Evolutionary conservation across 1,140 invertebrate genomes (phyloP).

Genomic region (Drosophila kurseongensis): DNA sequence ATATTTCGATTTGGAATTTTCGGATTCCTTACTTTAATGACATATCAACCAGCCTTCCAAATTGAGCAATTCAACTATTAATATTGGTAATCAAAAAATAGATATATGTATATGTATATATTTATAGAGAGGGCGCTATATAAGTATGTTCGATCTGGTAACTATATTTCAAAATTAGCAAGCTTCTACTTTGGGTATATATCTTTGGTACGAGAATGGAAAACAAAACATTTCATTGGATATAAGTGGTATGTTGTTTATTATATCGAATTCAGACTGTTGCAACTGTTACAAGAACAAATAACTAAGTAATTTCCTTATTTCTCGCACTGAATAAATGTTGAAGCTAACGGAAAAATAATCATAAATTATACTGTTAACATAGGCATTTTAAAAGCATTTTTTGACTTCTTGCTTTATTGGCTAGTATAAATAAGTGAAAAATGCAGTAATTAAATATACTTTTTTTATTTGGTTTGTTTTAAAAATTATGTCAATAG

Average conservation of each 20-base stretch:
- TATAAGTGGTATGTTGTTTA: slow-evolving; percentile 31
- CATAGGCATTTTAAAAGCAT: slow-evolving; percentile 48
- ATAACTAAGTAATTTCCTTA: slow-evolving; percentile 54
- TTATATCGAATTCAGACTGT: slow-evolving; percentile 62
- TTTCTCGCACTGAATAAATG: slow-evolving; percentile 57
- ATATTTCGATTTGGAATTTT: background rate
- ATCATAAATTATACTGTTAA: slow-evolving; percentile 33
- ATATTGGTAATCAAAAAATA: slow-evolving; percentile 50
- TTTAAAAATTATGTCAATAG: slow-evolving; percentile 40
- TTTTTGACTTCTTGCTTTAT: slow-evolving; percentile 71
- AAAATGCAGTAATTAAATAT: slow-evolving; percentile 53
- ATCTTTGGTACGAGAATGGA: slow-evolving; percentile 43
- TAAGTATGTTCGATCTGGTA: slow-evolving; percentile 54
- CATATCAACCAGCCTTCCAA: slow-evolving; percentile 14
- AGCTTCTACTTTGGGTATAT: slow-evolving; percentile 72
- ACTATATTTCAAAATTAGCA: slow-evolving; percentile 71
- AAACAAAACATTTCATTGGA: slow-evolving; percentile 71
- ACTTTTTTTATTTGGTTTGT: slow-evolving; percentile 45
- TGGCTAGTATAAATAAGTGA: slow-evolving; percentile 31
- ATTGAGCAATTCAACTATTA: slow-evolving; percentile 49
- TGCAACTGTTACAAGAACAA: slow-evolving; percentile 65
- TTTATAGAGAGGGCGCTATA: slow-evolving; percentile 62
- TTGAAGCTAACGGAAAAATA: slow-evolving; percentile 35
- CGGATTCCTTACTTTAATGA: background rate
- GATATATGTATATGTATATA: slow-evolving; percentile 59